A percentile compares a stretch with the other conserved stretches of the same genome.
Conservation (phyloP, 1,140 invertebrate genomes). For the Palaemon carinicauda region DNA sequence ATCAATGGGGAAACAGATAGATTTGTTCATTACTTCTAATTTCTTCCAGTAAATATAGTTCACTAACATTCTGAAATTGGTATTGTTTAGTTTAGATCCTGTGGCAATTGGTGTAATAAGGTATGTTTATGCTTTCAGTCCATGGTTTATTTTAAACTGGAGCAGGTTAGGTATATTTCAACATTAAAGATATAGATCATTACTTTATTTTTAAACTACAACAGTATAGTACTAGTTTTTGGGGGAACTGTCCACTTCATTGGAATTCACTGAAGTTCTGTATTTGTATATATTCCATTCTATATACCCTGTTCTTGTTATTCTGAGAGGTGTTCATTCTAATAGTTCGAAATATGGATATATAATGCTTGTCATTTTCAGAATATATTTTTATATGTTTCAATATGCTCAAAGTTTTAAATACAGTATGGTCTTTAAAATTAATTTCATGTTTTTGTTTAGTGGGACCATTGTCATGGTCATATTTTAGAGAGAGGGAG, state of each 20-base stretch:
- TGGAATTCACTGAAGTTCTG: neutral
- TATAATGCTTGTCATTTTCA: neutral
- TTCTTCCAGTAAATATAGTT: no score
- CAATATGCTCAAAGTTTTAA: neutral
- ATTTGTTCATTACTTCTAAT: no score
- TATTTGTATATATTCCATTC: neutral
- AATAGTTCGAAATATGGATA: neutral
- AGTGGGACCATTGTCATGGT: no score
- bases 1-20: no score
- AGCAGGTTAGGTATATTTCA: no score
- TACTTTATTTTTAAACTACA: neutral
- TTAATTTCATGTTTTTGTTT: neutral
- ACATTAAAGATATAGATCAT: neutral
- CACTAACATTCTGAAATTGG: no score
- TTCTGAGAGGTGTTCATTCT: neutral
- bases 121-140: no score
- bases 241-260: neutral
- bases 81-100: no score
- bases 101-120: no score
- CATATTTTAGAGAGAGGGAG: no score
- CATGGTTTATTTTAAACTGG: no score
- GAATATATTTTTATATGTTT: constrained; percentile 7
- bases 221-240: neutral
- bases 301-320: neutral
- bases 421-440: neutral